Evolutionary conservation across 2,797 vertebrate species (phyloP), one percentile per base, ranked within the genome.

Genomic region (Manis pentadactyla): DNA sequence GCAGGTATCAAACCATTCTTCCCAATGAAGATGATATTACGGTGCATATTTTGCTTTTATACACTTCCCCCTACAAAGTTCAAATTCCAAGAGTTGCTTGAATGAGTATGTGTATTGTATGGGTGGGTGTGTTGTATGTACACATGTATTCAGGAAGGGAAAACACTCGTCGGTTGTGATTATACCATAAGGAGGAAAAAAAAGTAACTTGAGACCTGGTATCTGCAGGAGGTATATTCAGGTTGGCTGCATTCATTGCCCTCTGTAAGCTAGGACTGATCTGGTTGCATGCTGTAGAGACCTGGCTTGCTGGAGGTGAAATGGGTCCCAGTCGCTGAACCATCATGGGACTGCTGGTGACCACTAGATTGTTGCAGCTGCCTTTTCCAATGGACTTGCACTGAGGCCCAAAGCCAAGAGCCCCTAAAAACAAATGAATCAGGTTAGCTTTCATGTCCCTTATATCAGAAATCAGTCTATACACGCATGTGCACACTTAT

Each of bases 191-290:
- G 83, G 92, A 97, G 82, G 66, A n/a, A 97, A 97, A 98, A 98
- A 96, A 74, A 59, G 59, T 96, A 98, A 97, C 39, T 97, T 94
- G 98, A 98, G 97, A 99, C 99, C 99, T 99, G 98, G 98, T 98
- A 96, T 99, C 99, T 71, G 99, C 98, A 97, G 99, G 98, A 97
- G 99, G 99, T 97, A 98, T 97, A 74, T 98, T 98, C 97, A 98
- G 98, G 94, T 98, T 98, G 78, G 98, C 98, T 97, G 98, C 98
- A 97, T 99, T 98, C 96, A 99, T 73, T 97, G 98, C 97, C 90
- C 90, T 98, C 97, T 98, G 98, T 77, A 99, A 98, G 93, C 98
- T 98, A 97, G 98, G 98, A 96, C 97, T 98, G 89, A 98, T 98
- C 77, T 98, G 98, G 97, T 93, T 98, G 96, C 98, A 98, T 75